phyloP scores from a whole-genome alignment of 2,888 invertebrate genomes.

The Liodrosophila aerea region DNA sequence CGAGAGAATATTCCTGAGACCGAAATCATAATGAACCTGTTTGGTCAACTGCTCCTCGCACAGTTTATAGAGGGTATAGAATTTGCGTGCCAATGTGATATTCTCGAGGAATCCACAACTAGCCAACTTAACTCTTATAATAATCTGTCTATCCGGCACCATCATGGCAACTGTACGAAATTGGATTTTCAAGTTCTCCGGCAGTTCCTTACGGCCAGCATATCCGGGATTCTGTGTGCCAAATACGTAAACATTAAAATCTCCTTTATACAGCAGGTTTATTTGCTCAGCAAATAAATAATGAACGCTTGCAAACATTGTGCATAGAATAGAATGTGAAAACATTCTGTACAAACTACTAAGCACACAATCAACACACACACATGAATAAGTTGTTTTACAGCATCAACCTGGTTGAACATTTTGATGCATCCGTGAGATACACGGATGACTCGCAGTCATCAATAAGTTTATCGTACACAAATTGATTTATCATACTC shows the following conservation, averaged over 20 bases:
- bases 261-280: constrained; percentile 3
- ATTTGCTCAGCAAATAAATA: constrained; percentile 36
- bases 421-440: constrained; percentile 48
- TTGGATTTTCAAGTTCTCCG: constrained; percentile 98
- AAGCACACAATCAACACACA: constrained; percentile 4
- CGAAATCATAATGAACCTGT: constrained; percentile 99
- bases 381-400: neutral
- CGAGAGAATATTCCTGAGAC: constrained; percentile 96
- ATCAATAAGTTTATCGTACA: constrained; percentile 57
- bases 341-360: neutral
- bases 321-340: neutral
- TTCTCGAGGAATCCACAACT: constrained; percentile 98
- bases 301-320: constrained; percentile 41
- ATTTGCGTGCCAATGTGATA: constrained; percentile 96
- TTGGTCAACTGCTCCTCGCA: constrained; percentile 99
- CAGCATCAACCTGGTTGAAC: constrained; percentile 7
- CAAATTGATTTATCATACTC: constrained; percentile 59
- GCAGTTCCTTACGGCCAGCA: constrained; percentile 96
- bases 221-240: constrained; percentile 95
- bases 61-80: constrained; percentile 97
- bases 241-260: constrained; percentile 33
- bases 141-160: constrained; percentile 98
- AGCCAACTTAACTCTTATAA: constrained; percentile 97
- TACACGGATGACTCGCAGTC: constrained; percentile 30
- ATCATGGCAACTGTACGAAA: constrained; percentile 99